These are phyloP conservation scores for Petrocephalus zakoni DNA, from an alignment of 2,113 vertebrate genomes.

Conservation along the genomic window DNA sequence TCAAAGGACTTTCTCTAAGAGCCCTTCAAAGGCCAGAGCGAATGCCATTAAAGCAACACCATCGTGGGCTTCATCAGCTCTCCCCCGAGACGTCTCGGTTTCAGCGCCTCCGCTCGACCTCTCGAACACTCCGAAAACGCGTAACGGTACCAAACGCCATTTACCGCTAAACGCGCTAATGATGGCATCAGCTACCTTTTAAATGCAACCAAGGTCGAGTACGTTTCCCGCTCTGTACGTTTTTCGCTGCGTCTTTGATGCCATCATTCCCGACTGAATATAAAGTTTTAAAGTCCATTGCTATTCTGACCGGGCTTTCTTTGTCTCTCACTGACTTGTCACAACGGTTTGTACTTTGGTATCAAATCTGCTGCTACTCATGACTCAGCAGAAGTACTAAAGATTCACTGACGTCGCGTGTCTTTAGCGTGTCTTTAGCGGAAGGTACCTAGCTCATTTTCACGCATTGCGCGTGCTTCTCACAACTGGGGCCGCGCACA, in stretches of 20 bases:
- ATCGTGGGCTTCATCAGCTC: background rate
- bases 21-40: slow-evolving; percentile 39
- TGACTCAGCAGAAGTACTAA: background rate
- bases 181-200: background rate
- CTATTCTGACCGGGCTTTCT: background rate
- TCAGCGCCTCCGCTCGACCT: background rate
- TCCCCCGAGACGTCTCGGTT: background rate
- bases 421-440: background rate
- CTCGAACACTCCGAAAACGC: background rate
- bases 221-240: background rate
- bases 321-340: background rate
- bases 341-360: background rate
- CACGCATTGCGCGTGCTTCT: background rate
- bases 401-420: background rate
- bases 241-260: background rate
- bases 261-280: background rate
- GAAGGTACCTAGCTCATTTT: background rate
- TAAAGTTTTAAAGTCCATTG: background rate
- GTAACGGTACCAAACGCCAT: background rate
- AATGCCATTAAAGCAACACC: slow-evolving; percentile 27
- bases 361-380: background rate
- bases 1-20: slow-evolving; percentile 33
- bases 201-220: background rate
- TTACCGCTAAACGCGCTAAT: background rate
- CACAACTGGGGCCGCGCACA: background rate